These are phyloP conservation scores for Chrysomela aeneicollis DNA, from an alignment of 2,888 invertebrate genomes.

Conservation along the genomic window DNA sequence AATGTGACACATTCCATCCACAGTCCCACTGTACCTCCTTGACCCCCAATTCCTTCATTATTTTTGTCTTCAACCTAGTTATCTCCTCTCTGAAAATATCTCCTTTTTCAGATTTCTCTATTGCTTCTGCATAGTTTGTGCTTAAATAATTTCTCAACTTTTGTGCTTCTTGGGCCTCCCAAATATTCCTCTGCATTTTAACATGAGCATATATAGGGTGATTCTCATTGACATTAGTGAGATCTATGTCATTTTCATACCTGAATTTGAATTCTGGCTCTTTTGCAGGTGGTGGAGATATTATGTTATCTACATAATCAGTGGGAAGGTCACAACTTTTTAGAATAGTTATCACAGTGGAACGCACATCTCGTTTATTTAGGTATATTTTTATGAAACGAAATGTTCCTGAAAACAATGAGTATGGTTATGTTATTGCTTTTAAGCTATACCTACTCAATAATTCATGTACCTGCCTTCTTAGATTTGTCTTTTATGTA, in stretches of 20 bases:
- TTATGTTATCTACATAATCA: slow-evolving; percentile 83
- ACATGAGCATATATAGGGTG: slow-evolving; percentile 65
- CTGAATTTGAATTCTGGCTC: slow-evolving; percentile 29
- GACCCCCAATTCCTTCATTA: slow-evolving; percentile 68
- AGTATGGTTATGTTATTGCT: slow-evolving; percentile 10
- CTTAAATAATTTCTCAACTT: slow-evolving; percentile 72
- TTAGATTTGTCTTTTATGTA: slow-evolving; percentile 73
- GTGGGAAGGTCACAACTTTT: slow-evolving; percentile 85
- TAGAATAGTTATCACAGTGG: slow-evolving; percentile 78
- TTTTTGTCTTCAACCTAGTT: slow-evolving; percentile 67
- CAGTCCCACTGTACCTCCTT: slow-evolving; percentile 78
- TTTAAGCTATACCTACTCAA: slow-evolving; percentile 27
- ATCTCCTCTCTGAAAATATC: slow-evolving; percentile 75
- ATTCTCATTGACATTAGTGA: slow-evolving; percentile 59
- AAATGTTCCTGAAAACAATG: slow-evolving; percentile 67
- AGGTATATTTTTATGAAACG: slow-evolving; percentile 78
- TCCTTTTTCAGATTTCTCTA: slow-evolving; percentile 68
- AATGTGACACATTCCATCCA: slow-evolving; percentile 89
- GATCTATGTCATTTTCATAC: slow-evolving; percentile 53
- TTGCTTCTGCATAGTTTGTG: slow-evolving; percentile 74
- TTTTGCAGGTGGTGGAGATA: slow-evolving; percentile 48
- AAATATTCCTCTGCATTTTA: slow-evolving; percentile 62
- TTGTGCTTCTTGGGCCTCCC: slow-evolving; percentile 56
- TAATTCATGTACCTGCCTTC: slow-evolving; percentile 41
- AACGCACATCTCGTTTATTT: slow-evolving; percentile 72